phyloP scores from a whole-genome alignment of 2,797 vertebrate species.

The Danio kyathit region DNA sequence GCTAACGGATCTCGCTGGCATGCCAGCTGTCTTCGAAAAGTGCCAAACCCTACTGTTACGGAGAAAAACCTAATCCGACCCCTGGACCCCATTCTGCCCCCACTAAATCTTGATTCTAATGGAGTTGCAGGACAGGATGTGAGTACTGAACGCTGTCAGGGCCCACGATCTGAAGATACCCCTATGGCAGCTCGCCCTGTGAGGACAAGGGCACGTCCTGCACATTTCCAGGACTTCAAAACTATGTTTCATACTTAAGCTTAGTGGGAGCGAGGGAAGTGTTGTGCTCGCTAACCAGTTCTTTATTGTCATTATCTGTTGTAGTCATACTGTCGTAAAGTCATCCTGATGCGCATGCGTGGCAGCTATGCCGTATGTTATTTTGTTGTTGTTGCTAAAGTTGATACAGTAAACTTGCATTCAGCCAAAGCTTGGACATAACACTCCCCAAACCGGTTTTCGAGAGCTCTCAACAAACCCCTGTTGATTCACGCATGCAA shows the following conservation, averaged over 20 bases:
- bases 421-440: neutral
- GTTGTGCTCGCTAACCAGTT: neutral
- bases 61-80: too few species aligned
- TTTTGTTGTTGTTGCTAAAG: neutral
- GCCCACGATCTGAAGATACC: neutral
- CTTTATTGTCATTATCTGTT: neutral
- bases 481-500: too few species aligned
- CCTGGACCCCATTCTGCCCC: neutral
- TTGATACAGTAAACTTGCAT: neutral
- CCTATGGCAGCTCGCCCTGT: neutral
- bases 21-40: too few species aligned
- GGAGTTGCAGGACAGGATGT: neutral
- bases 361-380: neutral
- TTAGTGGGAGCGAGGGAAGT: neutral
- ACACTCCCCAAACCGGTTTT: too few species aligned
- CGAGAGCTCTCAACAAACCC: too few species aligned
- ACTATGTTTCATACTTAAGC: neutral
- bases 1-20: too few species aligned
- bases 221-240: too few species aligned
- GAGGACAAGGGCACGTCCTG: neutral
- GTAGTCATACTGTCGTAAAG: neutral
- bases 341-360: neutral
- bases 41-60: too few species aligned
- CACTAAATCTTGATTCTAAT: neutral
- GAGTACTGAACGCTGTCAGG: neutral